These are phyloP conservation scores for Poeciliopsis infans DNA, from an alignment of 2,797 vertebrate species.

Conservation along the genomic window DNA sequence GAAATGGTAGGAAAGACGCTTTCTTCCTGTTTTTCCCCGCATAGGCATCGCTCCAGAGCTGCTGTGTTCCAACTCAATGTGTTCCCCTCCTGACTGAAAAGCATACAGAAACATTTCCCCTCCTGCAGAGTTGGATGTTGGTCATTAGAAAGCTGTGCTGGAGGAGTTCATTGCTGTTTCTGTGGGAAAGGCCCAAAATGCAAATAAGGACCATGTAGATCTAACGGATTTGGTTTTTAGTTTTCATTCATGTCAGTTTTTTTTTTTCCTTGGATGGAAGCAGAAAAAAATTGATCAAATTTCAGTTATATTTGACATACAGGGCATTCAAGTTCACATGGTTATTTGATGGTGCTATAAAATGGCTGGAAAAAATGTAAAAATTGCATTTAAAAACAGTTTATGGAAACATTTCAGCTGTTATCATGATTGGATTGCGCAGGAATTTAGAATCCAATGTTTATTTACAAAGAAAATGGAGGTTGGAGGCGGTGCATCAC, in stretches of 20 bases:
- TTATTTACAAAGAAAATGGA: background rate
- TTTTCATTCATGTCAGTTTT: background rate
- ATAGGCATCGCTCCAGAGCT: conserved; percentile 32
- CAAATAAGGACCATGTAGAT: background rate
- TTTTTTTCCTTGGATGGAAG: background rate
- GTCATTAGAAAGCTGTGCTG: background rate
- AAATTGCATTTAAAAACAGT: background rate
- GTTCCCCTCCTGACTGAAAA: conserved; percentile 43
- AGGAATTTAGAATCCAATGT: background rate
- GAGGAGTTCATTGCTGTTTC: background rate
- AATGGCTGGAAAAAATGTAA: too few species aligned
- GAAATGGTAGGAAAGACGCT: conserved; percentile 32
- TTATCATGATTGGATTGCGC: background rate
- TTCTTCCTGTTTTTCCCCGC: conserved; percentile 36
- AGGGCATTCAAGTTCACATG: too few species aligned
- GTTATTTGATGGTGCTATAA: too few species aligned
- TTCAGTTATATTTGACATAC: too few species aligned
- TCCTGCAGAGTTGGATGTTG: background rate
- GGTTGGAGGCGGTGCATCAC: background rate
- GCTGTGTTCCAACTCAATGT: background rate
- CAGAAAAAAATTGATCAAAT: background rate
- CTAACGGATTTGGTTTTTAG: background rate
- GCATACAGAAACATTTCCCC: background rate
- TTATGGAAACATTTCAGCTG: background rate
- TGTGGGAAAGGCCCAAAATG: background rate